Evolutionary conservation across 2,888 invertebrate genomes (phyloP).

Genomic region (Andrena flavipes): DNA sequence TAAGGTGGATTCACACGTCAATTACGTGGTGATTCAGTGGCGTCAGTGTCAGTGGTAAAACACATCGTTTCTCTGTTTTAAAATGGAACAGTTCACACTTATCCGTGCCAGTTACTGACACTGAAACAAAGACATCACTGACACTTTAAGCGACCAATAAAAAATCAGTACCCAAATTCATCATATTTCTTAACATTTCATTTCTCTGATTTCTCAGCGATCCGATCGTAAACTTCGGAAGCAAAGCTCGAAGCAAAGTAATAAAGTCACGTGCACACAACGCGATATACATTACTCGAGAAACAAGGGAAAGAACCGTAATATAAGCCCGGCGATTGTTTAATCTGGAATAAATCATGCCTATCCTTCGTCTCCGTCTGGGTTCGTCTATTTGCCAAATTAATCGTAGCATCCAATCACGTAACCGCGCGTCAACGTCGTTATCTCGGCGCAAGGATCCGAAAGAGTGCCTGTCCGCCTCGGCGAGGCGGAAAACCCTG

Average conservation of each 20-base stretch:
- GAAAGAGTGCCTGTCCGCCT: background rate
- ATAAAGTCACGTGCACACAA: background rate
- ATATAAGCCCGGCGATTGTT: background rate
- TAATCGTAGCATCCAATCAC: background rate
- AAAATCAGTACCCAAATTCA: too few relatives aligned
- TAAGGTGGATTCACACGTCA: too few relatives aligned
- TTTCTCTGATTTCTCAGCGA: too few relatives aligned
- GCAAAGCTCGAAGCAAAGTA: background rate
- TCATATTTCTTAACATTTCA: too few relatives aligned
- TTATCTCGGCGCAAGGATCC: slow-evolving; percentile 9
- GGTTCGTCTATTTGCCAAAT: slow-evolving; percentile 15
- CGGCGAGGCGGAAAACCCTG: background rate
- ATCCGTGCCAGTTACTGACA: too few relatives aligned
- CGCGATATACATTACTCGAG: background rate
- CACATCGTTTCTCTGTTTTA: too few relatives aligned
- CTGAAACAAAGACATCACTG: too few relatives aligned
- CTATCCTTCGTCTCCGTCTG: background rate
- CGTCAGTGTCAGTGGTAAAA: too few relatives aligned
- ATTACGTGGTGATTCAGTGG: too few relatives aligned
- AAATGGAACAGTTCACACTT: too few relatives aligned
- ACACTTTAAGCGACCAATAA: too few relatives aligned
- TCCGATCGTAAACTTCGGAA: background rate
- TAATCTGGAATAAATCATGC: slow-evolving; percentile 17
- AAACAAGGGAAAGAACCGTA: background rate
- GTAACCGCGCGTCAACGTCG: background rate